Base-by-base conservation (phyloP, 2,888 invertebrate species). In the Polydrusus tereticollis region DNA sequence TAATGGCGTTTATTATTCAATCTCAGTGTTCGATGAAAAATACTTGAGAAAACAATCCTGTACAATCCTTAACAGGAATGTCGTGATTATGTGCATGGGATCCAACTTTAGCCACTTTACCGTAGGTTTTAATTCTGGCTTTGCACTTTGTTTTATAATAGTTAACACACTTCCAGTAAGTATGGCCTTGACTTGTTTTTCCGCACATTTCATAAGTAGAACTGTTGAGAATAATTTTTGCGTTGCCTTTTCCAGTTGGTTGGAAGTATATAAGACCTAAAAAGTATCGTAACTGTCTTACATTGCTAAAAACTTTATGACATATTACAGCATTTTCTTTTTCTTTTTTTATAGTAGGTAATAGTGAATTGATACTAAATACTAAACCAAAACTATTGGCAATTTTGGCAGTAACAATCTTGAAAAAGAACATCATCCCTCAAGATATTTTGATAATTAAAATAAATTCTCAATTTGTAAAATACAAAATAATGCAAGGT, bases 61-160 rank as follows among this genome's bases (percentile, higher is more conserved):
- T 72, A 67, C 52, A 76, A 41, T 76, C 68, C 1, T 62, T 58
- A 10, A 36, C 23, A 6, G 60, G 68, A 7, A 76, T 72, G 26
- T 62, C 66, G 71, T 80, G 80, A 66, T 80, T 80, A 64, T 80
- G 80, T 16, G 16, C 63, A 43, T 73, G 58, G 4, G 36, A 23
- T 1, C 73, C 29, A 18, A 64, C 64, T 7, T 76, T 52, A 16
- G 64, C 75, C 26, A 71, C 65, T 45, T 74, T 76, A 10, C 78
- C 78, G 6, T 72, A 75, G 0, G 79, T 78, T 36, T 74, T 76
- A 2, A 80, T 45, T 58, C 73, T 76, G 1, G 79, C 77, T 18
- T 74, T 73, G 62, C 81, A 81, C 68, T 71, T 79, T 4, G 77
- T 78, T 72, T 77, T 78, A 52, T 75, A 77, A 59, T 79, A 79